Base-by-base conservation (phyloP, 2,113 vertebrate species). In the Phasianus colchicus region DNA sequence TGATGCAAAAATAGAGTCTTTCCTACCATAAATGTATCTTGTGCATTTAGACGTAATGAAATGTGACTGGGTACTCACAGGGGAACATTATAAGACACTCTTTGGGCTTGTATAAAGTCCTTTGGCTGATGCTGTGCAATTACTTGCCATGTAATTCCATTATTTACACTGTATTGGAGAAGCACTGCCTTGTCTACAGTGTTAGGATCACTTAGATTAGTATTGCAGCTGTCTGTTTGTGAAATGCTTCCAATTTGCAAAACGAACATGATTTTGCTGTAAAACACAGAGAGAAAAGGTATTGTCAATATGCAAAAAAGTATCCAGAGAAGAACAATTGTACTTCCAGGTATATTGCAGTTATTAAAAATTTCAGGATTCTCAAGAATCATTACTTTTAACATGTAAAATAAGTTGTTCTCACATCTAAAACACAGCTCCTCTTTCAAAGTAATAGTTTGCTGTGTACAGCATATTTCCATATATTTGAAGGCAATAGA, bases 251-350 rank as follows among this genome's bases (percentile, higher is more conserved):
- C 99, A 40, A 99, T 99, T 98, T 99, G 99, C 97, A 99, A 98
- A 97, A 99, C 99, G 97, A 99, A 99, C 99, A 99, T 99, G 97
- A 99, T 99, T 98, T 99, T 99, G 97, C 99, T 99, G 98, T 47
- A 95, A 95, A 88, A 95, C 38, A 94, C 5, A 94, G 32, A 90
- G n/a, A 95, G 32, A 87, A 95, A 93, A 90, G 4, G 8, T 61
- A 63, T 54, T 79, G 93, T 95, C 47, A 93, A 58, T 72, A 52
- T n/a, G 48, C 47, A 83, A 20, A 81, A 79, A 63, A 66, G 5
- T 75, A 55, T 91, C 82, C 43, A 50, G 63, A 80, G 3, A 27
- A 18, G 22, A 90, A 48, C 25, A 52, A 73, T 10, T 85, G 21
- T 38, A 86, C 82, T 95, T 89, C 32, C 77, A 85, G 58, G 19